Percentiles rank a stretch among this genome's conserved stretches.
Evolutionary conservation across 2,888 invertebrate species (phyloP).

Genomic region (Sinelater perroti): DNA sequence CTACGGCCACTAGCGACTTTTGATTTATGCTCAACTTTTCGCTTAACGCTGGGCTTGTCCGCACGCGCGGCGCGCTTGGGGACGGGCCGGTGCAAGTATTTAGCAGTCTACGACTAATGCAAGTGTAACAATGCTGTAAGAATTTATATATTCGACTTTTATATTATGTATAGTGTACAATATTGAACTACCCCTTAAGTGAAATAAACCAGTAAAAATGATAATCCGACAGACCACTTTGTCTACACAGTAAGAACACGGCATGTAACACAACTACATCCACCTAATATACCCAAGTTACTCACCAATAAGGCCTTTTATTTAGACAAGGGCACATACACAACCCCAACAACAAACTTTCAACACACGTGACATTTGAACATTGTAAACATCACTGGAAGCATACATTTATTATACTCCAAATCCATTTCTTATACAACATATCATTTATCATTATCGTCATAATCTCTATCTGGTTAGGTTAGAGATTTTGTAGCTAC

Average conservation of each 20-base stretch:
- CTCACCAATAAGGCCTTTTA: conserved; percentile 13
- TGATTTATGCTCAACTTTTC: conserved; percentile 2
- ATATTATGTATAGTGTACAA: conserved; percentile 18
- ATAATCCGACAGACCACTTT: neutral
- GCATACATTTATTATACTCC: too few relatives aligned
- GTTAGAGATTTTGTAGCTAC: too few relatives aligned
- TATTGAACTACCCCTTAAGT: conserved; percentile 4
- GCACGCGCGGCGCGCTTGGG: too few relatives aligned
- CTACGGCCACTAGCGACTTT: neutral
- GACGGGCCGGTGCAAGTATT: neutral
- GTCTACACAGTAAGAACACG: conserved; percentile 7
- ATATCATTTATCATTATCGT: too few relatives aligned
- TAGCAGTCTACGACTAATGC: conserved; percentile 1
- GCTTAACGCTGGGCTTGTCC: too few relatives aligned
- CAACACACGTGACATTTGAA: too few relatives aligned
- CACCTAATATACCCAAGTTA: conserved; percentile 14
- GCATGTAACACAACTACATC: conserved; percentile 7
- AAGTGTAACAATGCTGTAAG: neutral
- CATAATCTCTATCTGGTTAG: too few relatives aligned
- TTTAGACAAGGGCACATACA: too few relatives aligned
- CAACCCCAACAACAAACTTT: too few relatives aligned
- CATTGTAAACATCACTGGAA: too few relatives aligned
- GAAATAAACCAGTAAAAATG: conserved; percentile 3
- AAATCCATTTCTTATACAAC: too few relatives aligned
- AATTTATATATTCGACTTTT: conserved; percentile 11